Evolutionary conservation across 2,113 vertebrate genomes (phyloP).

Genomic region (Aspiorhynchus laticeps): DNA sequence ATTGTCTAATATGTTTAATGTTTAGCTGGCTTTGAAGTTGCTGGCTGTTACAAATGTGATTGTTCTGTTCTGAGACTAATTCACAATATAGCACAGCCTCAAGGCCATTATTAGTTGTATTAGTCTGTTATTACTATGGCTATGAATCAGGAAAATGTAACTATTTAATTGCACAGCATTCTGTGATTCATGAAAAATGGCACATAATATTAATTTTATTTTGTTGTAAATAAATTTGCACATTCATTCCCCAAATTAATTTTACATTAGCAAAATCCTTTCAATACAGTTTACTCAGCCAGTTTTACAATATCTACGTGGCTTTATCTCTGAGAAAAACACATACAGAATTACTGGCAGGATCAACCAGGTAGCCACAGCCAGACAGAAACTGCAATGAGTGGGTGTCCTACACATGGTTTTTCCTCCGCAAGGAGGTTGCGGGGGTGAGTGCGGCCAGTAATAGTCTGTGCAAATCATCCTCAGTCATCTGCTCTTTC

Average conservation of each 20-base stretch:
- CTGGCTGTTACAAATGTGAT: neutral
- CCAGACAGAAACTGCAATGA: constrained; percentile 18
- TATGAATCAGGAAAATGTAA: neutral
- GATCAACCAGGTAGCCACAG: neutral
- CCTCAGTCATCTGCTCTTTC: neutral
- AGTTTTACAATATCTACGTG: neutral
- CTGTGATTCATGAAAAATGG: neutral
- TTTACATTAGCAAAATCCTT: neutral
- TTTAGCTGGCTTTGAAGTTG: neutral
- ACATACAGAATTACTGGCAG: neutral
- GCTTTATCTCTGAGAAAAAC: neutral
- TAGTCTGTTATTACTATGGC: neutral
- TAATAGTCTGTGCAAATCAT: constrained; percentile 11
- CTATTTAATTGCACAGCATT: neutral
- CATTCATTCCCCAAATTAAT: neutral
- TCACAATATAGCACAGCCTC: neutral
- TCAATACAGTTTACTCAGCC: neutral
- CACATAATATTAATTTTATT: neutral
- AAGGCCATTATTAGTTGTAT: neutral
- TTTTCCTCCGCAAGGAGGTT: neutral
- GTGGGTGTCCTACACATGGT: constrained; percentile 22
- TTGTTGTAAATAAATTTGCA: neutral
- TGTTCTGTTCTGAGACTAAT: neutral
- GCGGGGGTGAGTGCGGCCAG: too few relatives aligned
- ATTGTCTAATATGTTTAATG: neutral